Evolutionary conservation across 1,140 invertebrate species (phyloP).

Genomic region (Trachymyrmex septentrionalis): DNA sequence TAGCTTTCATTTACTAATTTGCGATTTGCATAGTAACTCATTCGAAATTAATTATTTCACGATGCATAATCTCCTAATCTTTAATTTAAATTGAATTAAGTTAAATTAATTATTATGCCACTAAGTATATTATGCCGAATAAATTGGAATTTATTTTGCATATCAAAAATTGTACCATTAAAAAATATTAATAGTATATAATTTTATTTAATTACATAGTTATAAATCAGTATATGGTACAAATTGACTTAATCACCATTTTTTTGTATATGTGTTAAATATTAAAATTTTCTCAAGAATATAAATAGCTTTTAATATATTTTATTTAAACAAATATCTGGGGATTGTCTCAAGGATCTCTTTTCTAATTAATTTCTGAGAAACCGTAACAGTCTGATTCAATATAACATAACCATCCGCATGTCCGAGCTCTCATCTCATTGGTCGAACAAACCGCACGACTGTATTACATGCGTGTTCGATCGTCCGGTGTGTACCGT

Average conservation of each 20-base stretch:
- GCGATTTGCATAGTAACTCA: background rate
- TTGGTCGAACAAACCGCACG: constrained; percentile 35
- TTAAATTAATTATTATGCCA: constrained; percentile 19
- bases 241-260: background rate
- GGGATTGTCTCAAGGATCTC: background rate
- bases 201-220: background rate
- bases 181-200: background rate
- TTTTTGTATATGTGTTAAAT: background rate
- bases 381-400: constrained; percentile 40
- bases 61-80: constrained; percentile 16
- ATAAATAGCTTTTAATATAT: background rate
- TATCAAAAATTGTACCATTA: background rate
- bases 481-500: constrained; percentile 16
- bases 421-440: constrained; percentile 28
- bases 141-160: background rate
- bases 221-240: background rate
- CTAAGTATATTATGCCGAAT: background rate
- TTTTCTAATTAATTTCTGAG: constrained; percentile 5
- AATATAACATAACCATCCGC: constrained; percentile 16
- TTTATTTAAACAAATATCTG: constrained; percentile 12
- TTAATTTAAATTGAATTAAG: constrained; percentile 32
- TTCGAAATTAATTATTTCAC: constrained; percentile 56
- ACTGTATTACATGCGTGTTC: constrained; percentile 53
- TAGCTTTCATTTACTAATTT: constrained; percentile 55
- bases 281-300: background rate